A percentile compares a stretch with the other conserved stretches of the same genome.
These are phyloP conservation scores for Lasioglossum figueresi DNA, from an alignment of 2,888 invertebrate species.

Conservation along the genomic window DNA sequence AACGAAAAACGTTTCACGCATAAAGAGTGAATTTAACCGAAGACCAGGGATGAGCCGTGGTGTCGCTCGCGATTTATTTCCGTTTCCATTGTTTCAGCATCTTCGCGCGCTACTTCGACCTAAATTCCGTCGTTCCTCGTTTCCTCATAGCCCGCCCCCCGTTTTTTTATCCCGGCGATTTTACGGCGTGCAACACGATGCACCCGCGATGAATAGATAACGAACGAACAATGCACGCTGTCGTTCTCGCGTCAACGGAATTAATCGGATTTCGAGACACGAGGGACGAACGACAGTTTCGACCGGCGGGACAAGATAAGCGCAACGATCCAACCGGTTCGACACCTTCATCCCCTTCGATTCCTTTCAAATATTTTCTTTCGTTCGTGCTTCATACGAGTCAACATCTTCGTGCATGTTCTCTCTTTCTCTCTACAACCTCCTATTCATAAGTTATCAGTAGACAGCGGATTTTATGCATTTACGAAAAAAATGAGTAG, in stretches of 20 bases:
- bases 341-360: background rate
- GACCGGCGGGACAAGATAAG: conserved; percentile 20
- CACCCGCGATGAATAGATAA: conserved; percentile 48
- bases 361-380: background rate
- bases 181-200: conserved; percentile 22
- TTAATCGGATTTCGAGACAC: conserved; percentile 44
- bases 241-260: conserved; percentile 41
- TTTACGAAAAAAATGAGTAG: too few relatives aligned
- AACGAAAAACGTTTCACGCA: background rate
- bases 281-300: conserved; percentile 8
- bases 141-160: background rate
- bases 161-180: conserved; percentile 22
- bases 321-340: conserved; percentile 17
- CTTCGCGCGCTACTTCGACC: conserved; percentile 29
- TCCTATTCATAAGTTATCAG: background rate
- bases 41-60: background rate
- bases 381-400: background rate
- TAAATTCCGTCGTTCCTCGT: conserved; percentile 19
- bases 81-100: conserved; percentile 32
- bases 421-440: too few relatives aligned
- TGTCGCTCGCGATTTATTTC: conserved; percentile 16
- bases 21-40: background rate
- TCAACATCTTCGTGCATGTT: background rate
- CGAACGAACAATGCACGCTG: conserved; percentile 39
- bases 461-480: background rate